Base-by-base conservation (phyloP, 2,797 vertebrate species). In the Poecilia wingei region DNA sequence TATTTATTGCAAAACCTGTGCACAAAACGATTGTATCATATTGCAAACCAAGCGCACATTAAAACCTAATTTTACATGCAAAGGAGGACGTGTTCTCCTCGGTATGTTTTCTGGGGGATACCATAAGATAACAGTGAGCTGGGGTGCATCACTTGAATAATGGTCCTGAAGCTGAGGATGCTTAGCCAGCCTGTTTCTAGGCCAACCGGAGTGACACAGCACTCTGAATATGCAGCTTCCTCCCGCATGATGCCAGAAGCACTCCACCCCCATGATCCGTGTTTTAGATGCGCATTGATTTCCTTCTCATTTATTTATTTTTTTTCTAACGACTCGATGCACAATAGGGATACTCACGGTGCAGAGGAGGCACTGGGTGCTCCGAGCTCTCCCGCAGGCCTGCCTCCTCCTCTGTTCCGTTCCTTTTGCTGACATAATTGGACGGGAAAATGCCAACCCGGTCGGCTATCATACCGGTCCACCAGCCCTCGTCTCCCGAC, bases 401-500 rank as follows among this genome's bases (percentile, higher is more conserved):
- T 3, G 12, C 95, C 75, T 96, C 96, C 88, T 96, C 95, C 85
- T 95, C 94, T 28, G 97, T 95, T 90, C 95, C 91, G 66, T 93
- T 95, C 77, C 96, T 96, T 84, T 89, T 96, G 92, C 97, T 97
- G 93, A 98, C 98, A 93, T 99, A 99, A 92, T 98, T 99, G 90
- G 96, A 96, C 80, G 98, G 98, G 93, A 97, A 97, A 72, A 97
- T 96, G 94, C 97, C 97, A 80, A 98, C 97, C 82, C 97, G 96
- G 95, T 97, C 97, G 74, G 96, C 96, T 75, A 98, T 96, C 95
- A 97, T 96, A 10, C 98, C 98, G 31, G 98, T 98, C 98, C 98
- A 99, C 98, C 98, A 99, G 75, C 98, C 98, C 90, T 97, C 98
- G 84, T 99, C 98, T 36, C 98, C 98, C 4, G 98, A 98, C 87